Conservation (phyloP, 1,140 invertebrate species). For the Bombus picipes region DNA sequence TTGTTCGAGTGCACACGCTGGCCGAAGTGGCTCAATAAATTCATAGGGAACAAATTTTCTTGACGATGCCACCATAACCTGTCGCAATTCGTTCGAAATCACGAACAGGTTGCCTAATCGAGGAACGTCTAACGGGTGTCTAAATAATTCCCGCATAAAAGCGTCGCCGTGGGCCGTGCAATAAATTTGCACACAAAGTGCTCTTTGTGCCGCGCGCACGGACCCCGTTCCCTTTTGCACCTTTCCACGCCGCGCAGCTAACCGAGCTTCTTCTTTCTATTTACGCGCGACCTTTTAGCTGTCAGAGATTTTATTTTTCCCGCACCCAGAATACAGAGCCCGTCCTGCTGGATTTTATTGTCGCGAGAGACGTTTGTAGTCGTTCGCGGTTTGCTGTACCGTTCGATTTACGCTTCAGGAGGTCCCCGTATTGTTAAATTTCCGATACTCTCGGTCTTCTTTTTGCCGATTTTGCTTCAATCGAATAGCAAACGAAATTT, state of each 20-base stretch:
- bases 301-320: slow-evolving; percentile 35
- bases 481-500: no score
- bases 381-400: no score
- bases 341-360: background rate
- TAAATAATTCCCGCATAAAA: slow-evolving; percentile 54
- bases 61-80: background rate
- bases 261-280: slow-evolving; percentile 22
- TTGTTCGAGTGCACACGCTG: background rate
- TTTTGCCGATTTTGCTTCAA: no score
- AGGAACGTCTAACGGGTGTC: slow-evolving; percentile 52
- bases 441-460: no score
- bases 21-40: background rate
- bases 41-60: slow-evolving; percentile 28
- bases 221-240: slow-evolving; percentile 6
- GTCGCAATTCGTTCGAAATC: slow-evolving; percentile 22
- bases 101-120: slow-evolving; percentile 40
- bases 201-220: slow-evolving; percentile 37
- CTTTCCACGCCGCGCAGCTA: slow-evolving; percentile 26
- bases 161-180: slow-evolving; percentile 25
- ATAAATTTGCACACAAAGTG: slow-evolving; percentile 64
- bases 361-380: background rate
- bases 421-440: background rate
- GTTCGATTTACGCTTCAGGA: background rate
- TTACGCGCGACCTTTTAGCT: slow-evolving; percentile 29
- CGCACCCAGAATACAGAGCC: no score